These are phyloP conservation scores for Andrena cerasifolii DNA, from an alignment of 1,140 invertebrate species.

Conservation along the genomic window DNA sequence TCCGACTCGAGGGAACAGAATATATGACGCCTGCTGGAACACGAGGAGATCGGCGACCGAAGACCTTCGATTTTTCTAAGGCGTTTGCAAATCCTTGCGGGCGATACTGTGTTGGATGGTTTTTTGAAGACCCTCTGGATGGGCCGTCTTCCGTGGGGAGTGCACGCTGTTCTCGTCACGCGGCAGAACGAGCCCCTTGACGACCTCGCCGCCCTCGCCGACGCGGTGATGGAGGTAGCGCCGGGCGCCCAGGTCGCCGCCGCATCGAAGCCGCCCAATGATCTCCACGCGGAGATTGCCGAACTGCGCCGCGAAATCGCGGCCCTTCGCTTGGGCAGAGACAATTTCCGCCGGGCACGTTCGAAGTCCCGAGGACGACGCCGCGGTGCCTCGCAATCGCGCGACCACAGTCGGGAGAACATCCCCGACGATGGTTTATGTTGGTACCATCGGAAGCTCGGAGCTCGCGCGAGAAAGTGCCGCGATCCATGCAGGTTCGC, in stretches of 20 bases:
- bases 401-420: background rate
- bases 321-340: background rate
- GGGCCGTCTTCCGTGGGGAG: constrained; percentile 39
- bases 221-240: constrained; percentile 73
- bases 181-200: constrained; percentile 10
- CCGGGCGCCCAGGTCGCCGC: background rate
- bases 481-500: background rate
- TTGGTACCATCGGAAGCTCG: constrained; percentile 17
- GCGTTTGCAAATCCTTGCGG: constrained; percentile 50
- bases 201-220: constrained; percentile 76
- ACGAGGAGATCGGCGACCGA: constrained; percentile 71
- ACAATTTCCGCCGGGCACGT: background rate
- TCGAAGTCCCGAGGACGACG: background rate
- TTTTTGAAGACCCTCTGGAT: constrained; percentile 55
- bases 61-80: constrained; percentile 69
- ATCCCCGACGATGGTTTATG: background rate
- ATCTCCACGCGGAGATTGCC: background rate
- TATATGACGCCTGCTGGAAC: constrained; percentile 60
- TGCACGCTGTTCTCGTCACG: constrained; percentile 49
- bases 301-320: constrained; percentile 5
- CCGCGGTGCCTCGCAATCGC: background rate
- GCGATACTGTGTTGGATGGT: constrained; percentile 4
- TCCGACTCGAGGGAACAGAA: constrained; percentile 62
- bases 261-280: background rate
- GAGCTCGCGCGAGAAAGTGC: constrained; percentile 27